phyloP scores from a whole-genome alignment of 2,888 invertebrate genomes.

The Drosophila limbata region DNA sequence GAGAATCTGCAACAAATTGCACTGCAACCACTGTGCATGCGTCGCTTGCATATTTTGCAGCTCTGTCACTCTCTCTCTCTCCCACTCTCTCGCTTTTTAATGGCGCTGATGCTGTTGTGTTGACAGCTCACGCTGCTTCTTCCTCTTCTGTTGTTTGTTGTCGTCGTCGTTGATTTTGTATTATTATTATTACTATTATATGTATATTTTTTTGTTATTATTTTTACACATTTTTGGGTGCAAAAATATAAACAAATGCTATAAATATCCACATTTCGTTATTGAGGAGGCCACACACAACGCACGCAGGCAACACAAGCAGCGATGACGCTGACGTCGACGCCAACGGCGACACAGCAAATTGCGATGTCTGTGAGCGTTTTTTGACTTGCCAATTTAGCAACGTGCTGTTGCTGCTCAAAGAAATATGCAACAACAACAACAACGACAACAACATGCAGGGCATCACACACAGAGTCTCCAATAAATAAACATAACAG shows the following conservation, averaged over 20 bases:
- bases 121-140: not conserved
- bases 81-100: not conserved
- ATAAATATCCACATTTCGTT: conserved; percentile 69
- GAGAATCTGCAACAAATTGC: conserved; percentile 8
- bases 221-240: conserved; percentile 55
- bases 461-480: conserved; percentile 44
- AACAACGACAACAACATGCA: conserved; percentile 10
- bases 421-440: conserved; percentile 19
- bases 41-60: conserved; percentile 19
- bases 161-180: conserved; percentile 20
- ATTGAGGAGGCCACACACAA: conserved; percentile 55
- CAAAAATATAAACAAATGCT: conserved; percentile 79
- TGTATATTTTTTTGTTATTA: conserved; percentile 39
- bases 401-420: conserved; percentile 49
- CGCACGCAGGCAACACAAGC: conserved; percentile 5
- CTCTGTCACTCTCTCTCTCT: conserved; percentile 7
- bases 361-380: conserved; percentile 50
- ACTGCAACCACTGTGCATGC: conserved; percentile 41
- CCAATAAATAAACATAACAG: conserved; percentile 77
- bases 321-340: conserved; percentile 10
- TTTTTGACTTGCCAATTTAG: conserved; percentile 58
- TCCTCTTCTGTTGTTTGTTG: conserved; percentile 10
- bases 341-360: conserved; percentile 30
- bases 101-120: not conserved
- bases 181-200: conserved; percentile 21